These are phyloP conservation scores for Mystacides longicornis DNA, from an alignment of 2,888 invertebrate genomes.

Conservation along the genomic window DNA sequence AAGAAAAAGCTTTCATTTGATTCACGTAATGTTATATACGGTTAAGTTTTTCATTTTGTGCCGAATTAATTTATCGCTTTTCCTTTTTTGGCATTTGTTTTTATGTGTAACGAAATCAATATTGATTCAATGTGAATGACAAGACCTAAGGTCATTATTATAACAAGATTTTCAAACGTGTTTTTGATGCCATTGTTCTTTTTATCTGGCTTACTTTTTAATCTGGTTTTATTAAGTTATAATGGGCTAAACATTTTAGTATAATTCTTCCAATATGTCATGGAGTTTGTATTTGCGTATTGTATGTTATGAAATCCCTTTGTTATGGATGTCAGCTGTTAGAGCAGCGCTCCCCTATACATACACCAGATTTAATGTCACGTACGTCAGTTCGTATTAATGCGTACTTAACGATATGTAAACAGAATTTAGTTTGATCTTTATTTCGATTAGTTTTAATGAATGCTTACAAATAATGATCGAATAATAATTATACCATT, in stretches of 20 bases:
- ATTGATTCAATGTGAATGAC: conserved; percentile 19
- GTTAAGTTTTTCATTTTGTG: too few relatives aligned
- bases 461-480: too few relatives aligned
- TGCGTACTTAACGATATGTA: too few relatives aligned
- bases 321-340: conserved; percentile 43
- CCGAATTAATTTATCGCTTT: too few relatives aligned
- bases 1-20: too few relatives aligned
- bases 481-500: too few relatives aligned
- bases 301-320: conserved; percentile 27
- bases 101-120: conserved; percentile 16
- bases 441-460: too few relatives aligned
- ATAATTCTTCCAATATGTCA: background rate
- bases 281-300: conserved; percentile 8
- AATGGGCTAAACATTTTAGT: background rate
- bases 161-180: background rate
- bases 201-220: background rate
- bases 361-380: too few relatives aligned
- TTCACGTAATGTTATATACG: too few relatives aligned
- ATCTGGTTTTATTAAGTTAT: background rate
- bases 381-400: too few relatives aligned
- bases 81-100: conserved; percentile 7
- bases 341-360: too few relatives aligned
- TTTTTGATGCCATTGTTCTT: background rate
- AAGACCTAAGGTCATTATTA: conserved; percentile 8
- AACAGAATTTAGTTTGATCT: too few relatives aligned